Base-by-base conservation (phyloP, 2,888 invertebrate genomes). In the Andrena minutula region DNA sequence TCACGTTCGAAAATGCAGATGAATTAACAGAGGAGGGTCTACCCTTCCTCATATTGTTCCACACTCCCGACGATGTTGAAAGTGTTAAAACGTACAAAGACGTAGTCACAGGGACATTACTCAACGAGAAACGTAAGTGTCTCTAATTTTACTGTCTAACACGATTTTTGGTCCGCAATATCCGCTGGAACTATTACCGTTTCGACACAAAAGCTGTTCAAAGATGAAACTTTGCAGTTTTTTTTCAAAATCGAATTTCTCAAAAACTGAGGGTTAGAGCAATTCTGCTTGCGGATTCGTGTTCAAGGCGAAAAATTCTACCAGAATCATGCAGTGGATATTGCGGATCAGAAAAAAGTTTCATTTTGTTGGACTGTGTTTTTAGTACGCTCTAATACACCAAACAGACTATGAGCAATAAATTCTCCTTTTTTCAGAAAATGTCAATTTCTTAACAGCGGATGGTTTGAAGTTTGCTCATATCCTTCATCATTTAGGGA, bases 1-100 rank as follows among this genome's bases (percentile, higher is more conserved):
- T 99, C 80, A 99, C 99, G 0, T 99, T 99, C 94, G 99, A 99
- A 94, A 99, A 99, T 95, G 99, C 99, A 1, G 99, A 99, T 94
- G 99, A 99, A 94, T 94, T 99, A 30, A 99, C 99, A 0, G 99
- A 99, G 94, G 99, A 99, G 94, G 99, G 99, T 47, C 94, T 99
- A 90, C 99, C 99, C 5, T 99, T 99, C 95, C 95, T 99, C 49
- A 99, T 99, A 88, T 95, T 99, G 58, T 99, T 99, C 95, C 98
- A 99, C 92, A 95, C 96, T 86, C 97, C 98, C 0, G 97, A 98
- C 90, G 97, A 97, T 90, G 95, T 95, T 0, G 97, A 97, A 23
- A 97, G 97, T 89, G 96, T 99, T 68, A 98, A 98, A 93, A 95
- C 96, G 89, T 99, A 96, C 94, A 98, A 97, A 90, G 96, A 97